Conservation (phyloP, 2,113 vertebrate species). For the human (Homo sapiens) region DNA sequence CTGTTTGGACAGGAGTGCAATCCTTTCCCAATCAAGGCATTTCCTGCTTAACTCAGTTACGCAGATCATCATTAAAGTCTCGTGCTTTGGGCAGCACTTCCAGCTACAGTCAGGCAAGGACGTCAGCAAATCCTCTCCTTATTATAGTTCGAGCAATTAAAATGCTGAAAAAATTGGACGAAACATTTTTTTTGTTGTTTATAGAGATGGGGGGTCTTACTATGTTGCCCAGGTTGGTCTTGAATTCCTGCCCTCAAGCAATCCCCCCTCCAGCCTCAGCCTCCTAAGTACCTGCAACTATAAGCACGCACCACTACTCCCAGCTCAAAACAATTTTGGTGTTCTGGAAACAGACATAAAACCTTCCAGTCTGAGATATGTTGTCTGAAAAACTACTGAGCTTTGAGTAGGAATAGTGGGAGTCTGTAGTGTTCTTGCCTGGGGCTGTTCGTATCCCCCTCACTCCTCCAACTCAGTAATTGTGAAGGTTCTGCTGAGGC, state of each 20-base stretch:
- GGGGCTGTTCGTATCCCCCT: neutral
- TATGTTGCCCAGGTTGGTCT: no score
- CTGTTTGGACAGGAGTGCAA: neutral
- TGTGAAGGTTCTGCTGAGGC: neutral
- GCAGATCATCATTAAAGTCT: neutral
- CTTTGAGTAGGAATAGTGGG: neutral
- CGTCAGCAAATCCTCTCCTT: neutral
- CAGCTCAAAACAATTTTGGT: neutral
- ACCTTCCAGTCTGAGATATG: neutral
- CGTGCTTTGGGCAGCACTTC: neutral
- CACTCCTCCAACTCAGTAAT: neutral
- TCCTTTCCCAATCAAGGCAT: neutral
- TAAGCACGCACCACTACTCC: no score
- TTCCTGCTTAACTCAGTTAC: neutral
- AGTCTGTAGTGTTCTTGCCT: neutral
- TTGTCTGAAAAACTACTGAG: neutral
- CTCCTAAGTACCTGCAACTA: no score
- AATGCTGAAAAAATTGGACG: neutral
- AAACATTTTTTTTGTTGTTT: neutral
- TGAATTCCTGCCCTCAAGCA: no score
- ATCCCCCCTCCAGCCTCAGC: no score
- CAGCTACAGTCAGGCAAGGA: neutral
- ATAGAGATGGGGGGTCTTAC: no score
- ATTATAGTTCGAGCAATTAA: neutral
- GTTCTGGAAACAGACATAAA: conserved; percentile 6